phyloP scores from a whole-genome alignment of 2,113 vertebrate genomes.

The Bos indicus region DNA sequence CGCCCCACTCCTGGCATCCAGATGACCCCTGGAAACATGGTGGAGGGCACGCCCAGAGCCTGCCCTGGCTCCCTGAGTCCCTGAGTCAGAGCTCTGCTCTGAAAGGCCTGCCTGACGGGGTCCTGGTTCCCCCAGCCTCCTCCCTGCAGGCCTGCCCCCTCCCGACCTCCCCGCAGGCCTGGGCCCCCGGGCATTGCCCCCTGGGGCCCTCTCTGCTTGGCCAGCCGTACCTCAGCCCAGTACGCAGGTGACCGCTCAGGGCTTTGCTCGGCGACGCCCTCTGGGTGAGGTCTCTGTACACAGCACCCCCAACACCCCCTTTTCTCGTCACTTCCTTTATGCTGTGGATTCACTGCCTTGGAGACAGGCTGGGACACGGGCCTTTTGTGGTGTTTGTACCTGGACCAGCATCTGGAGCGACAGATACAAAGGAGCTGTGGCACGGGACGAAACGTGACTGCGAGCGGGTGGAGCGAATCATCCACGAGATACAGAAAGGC shows the following conservation, averaged over 20 bases:
- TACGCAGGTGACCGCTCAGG: neutral
- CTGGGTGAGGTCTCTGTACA: neutral
- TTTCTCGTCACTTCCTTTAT: neutral
- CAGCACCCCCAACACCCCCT: too few relatives aligned
- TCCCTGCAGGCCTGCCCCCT: neutral
- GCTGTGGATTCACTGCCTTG: neutral
- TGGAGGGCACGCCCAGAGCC: neutral
- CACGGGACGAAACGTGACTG: accelerated
- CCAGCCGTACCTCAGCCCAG: neutral
- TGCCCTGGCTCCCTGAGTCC: neutral
- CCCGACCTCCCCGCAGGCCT: neutral
- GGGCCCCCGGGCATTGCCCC: neutral
- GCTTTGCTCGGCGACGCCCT: neutral
- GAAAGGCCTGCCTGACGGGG: neutral
- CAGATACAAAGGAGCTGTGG: too few relatives aligned
- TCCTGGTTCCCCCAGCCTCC: neutral
- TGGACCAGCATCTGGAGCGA: neutral
- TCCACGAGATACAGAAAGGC: neutral
- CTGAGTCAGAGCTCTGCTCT: neutral
- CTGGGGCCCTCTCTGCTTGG: neutral
- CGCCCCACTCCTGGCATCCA: neutral
- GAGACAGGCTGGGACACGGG: neutral
- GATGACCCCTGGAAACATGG: neutral
- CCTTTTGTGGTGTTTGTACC: neutral
- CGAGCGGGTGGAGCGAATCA: accelerated